Conservation (phyloP, 2,113 vertebrate species). For the Leucopsar rothschildi region DNA sequence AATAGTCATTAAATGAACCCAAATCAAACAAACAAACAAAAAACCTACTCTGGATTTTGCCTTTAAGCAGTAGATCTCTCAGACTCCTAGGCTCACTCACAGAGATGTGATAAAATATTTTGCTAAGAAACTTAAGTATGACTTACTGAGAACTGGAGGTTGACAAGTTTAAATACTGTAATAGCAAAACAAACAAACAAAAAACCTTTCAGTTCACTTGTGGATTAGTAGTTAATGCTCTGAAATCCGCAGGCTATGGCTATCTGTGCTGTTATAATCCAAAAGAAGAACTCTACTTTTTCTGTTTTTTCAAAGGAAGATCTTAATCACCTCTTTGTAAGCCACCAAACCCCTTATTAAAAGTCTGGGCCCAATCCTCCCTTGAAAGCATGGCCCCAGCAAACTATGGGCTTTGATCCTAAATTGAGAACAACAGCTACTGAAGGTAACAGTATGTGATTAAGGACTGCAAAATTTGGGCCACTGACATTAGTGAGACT, state of each 20-base stretch:
- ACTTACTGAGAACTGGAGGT: slow-evolving; percentile 33
- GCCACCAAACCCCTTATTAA: slow-evolving; percentile 48
- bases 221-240: slow-evolving; percentile 60
- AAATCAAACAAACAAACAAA: not conserved
- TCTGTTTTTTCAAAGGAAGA: slow-evolving; percentile 57
- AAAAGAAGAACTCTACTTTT: slow-evolving; percentile 47
- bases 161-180: slow-evolving; percentile 48
- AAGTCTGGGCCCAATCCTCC: slow-evolving; percentile 45
- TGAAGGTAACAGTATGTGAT: slow-evolving; percentile 4
- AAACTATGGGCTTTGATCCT: slow-evolving; percentile 29
- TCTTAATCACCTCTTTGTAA: slow-evolving; percentile 58
- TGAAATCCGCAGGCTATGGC: slow-evolving; percentile 10
- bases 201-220: slow-evolving; percentile 26
- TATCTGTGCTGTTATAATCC: slow-evolving; percentile 60
- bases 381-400: slow-evolving; percentile 18
- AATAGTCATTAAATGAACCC: not conserved
- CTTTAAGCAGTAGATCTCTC: not conserved
- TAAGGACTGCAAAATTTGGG: slow-evolving; percentile 1
- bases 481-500: not conserved
- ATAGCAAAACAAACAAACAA: slow-evolving; percentile 61
- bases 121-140: slow-evolving; percentile 24
- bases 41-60: not conserved
- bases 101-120: not conserved
- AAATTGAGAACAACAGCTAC: slow-evolving; percentile 39
- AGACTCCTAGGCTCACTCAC: not conserved